phyloP scores from a whole-genome alignment of 2,888 invertebrate species.

The Hypercompe scribonia region DNA sequence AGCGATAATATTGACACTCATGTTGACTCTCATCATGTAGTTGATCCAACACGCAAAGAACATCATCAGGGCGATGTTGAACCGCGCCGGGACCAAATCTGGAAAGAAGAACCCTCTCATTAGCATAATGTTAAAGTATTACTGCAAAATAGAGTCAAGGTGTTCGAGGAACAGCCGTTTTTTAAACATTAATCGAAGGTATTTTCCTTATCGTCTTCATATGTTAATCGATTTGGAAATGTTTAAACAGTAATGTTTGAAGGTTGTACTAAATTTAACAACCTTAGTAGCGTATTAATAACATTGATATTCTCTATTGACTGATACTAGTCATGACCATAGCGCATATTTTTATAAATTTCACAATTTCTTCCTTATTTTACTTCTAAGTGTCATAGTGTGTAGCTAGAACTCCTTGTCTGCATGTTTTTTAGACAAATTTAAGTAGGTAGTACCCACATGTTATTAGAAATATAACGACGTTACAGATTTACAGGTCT shows the following conservation, averaged over 20 bases:
- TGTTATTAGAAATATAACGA: too few species aligned
- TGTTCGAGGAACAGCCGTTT: constrained; percentile 27
- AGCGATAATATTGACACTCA: constrained; percentile 91
- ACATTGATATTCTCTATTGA: neutral
- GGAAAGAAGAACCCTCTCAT: constrained; percentile 45
- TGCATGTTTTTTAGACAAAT: neutral
- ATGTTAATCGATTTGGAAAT: constrained; percentile 36
- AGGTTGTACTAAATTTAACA: constrained; percentile 17
- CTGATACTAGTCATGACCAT: neutral
- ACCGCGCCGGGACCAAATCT: constrained; percentile 80
- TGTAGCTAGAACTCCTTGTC: neutral
- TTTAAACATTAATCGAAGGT: constrained; percentile 22
- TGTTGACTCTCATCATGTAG: constrained; percentile 92
- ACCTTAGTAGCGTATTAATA: constrained; percentile 14
- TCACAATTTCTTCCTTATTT: neutral
- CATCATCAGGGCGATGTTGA: constrained; percentile 88
- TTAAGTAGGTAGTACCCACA: too few species aligned
- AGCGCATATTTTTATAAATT: neutral
- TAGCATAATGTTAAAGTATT: constrained; percentile 20
- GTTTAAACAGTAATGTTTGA: constrained; percentile 28
- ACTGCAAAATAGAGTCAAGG: constrained; percentile 25
- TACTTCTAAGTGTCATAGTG: neutral
- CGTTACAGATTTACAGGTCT: too few species aligned
- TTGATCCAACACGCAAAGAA: constrained; percentile 91
- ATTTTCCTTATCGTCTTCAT: constrained; percentile 42